Percentiles rank a stretch among this genome's conserved stretches.
Evolutionary conservation across 2,888 invertebrate genomes (phyloP).

Genomic region (Geotrupes spiniger): DNA sequence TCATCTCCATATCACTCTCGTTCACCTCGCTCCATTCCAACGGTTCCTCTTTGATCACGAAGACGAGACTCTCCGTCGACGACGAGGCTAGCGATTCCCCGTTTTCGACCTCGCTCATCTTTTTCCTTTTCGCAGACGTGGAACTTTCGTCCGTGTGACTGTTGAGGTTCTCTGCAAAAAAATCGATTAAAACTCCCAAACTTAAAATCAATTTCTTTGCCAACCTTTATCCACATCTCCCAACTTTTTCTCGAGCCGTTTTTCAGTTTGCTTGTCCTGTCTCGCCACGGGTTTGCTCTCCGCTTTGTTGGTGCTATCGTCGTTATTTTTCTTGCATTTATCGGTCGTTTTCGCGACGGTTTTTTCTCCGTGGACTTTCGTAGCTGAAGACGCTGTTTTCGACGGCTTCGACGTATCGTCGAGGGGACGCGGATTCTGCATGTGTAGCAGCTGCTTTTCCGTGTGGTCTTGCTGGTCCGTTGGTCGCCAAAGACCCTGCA

Average conservation of each 20-base stretch:
- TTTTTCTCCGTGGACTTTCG: background rate
- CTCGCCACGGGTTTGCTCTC: background rate
- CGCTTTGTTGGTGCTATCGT: conserved; percentile 3
- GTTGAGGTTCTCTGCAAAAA: too few relatives aligned
- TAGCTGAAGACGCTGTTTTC: conserved; percentile 4
- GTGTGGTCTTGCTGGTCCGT: conserved; percentile 50
- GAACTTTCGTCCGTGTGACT: too few relatives aligned
- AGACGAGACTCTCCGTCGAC: conserved; percentile 35
- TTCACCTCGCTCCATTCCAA: conserved; percentile 69
- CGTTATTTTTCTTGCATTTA: conserved; percentile 3
- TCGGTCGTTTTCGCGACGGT: background rate
- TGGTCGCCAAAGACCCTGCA: conserved; percentile 76
- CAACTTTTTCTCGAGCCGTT: background rate
- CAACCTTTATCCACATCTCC: too few relatives aligned
- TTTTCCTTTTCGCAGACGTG: background rate
- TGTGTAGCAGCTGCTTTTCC: conserved; percentile 19
- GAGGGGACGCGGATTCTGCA: conserved; percentile 3
- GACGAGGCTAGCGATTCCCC: conserved; percentile 5
- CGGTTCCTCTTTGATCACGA: conserved; percentile 60
- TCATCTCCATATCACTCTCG: conserved; percentile 56
- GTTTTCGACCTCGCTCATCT: background rate
- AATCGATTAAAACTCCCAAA: background rate
- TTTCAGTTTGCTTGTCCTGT: conserved; percentile 4
- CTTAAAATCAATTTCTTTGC: background rate
- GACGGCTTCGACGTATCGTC: conserved; percentile 7